Evolutionary conservation across 1,140 invertebrate species (phyloP), one percentile per base, ranked within the genome.

Genomic region (Colletes latitarsis): DNA sequence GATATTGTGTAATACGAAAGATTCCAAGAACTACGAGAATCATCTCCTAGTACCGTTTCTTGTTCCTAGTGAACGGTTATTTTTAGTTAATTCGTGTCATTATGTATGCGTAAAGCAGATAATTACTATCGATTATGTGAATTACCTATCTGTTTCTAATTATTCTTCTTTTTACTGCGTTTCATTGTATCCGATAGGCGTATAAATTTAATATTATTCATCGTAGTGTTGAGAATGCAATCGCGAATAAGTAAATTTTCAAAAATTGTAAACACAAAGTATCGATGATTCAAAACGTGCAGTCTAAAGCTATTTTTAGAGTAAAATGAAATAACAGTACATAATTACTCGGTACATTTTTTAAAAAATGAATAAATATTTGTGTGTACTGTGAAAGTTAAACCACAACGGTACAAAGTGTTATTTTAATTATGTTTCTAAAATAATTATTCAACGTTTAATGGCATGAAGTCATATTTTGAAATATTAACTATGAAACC

Each of bases 11-110:
- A 63, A 78, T 53, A 14, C 0, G 14, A 21, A 41, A 21, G 46
- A 67, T 43, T 4, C 9, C 15, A 41, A 60, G 74, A 46, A 78
- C n/a, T 52, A 43, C 9, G 53, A 49, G 60, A 52, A 12, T 49
- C 52, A 17, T 68, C 14, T 8, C 21, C 6, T n/a, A 41, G 43
- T 62, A 52, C 67, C 55, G 57, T 77, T 70, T 70, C 66, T 60
- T 60, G 46, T 58, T 49, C 52, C 53, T 15, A 4, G 39, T 12
- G 12, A 4, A 64, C n/a, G 12, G 10, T 15, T 52, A 53, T 71
- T 71, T 63, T 71, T 55, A 49, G 15, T 19, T 21, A 41, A 17
- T 9, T 46, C 8, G 17, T 19, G 17, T n/a, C 14, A 39, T 39
- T 41, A n/a, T 15, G 15, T 43, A 64, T 9, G n/a, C 17, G n/a